A percentile compares a stretch with the other conserved stretches of the same genome.
Evolutionary conservation across 2,113 vertebrate genomes (phyloP).

Genomic region (Hyla sarda): DNA sequence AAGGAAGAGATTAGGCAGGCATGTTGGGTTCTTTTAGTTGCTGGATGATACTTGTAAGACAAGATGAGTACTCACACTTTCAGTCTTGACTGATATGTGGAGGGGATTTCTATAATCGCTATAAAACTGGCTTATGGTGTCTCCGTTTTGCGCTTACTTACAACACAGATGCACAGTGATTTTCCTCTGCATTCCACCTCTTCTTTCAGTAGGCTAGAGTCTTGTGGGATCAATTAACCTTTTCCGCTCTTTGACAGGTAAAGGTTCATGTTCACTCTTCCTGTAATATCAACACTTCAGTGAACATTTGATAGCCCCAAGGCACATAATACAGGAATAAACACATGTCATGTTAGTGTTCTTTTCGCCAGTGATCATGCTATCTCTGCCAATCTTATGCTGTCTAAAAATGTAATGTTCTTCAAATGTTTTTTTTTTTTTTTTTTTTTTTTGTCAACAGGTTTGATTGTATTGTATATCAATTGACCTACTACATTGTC

Average conservation of each 20-base stretch:
- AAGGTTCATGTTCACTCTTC: conserved; percentile 11
- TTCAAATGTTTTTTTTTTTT: not conserved
- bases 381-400: not conserved
- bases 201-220: conserved; percentile 14
- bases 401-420: not conserved
- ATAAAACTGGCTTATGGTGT: not conserved
- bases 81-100: conserved; percentile 21
- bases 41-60: conserved; percentile 39
- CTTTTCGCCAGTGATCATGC: not conserved
- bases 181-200: not conserved
- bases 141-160: not conserved
- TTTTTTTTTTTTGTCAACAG: not conserved
- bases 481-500: not conserved
- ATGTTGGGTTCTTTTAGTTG: conserved; percentile 13
- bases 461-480: not conserved
- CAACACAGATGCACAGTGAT: conserved; percentile 13
- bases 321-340: not conserved
- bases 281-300: conserved; percentile 14
- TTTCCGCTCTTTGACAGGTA: conserved; percentile 30
- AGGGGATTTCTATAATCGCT: not conserved
- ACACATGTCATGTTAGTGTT: not conserved
- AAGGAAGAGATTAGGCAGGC: conserved; percentile 23
- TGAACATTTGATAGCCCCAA: conserved; percentile 18
- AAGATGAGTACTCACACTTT: conserved; percentile 8
- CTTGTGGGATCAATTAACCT: conserved; percentile 50